phyloP scores from a whole-genome alignment of 1,140 invertebrate genomes.

The Drosophila arizonae region DNA sequence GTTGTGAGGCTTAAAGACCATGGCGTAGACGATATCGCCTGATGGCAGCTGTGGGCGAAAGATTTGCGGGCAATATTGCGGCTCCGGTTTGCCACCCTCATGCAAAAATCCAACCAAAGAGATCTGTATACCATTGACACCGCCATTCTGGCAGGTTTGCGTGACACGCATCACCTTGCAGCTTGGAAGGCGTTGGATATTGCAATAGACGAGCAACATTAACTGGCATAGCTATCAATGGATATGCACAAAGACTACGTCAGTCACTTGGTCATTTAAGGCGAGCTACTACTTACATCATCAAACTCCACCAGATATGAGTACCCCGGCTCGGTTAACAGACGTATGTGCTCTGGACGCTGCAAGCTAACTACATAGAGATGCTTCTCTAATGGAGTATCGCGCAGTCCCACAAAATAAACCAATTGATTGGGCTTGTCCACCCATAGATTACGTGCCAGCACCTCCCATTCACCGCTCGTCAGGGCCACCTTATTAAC shows the following conservation, averaged over 20 bases:
- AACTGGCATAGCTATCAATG: constrained; percentile 89
- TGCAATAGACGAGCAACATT: constrained; percentile 95
- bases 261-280: neutral
- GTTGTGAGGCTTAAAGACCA: constrained; percentile 95
- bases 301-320: constrained; percentile 92
- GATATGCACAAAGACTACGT: neutral
- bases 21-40: constrained; percentile 92
- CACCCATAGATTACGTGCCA: constrained; percentile 90
- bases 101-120: constrained; percentile 88
- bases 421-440: constrained; percentile 88
- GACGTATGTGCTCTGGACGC: constrained; percentile 86
- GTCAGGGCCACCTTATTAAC: constrained; percentile 86
- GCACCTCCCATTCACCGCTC: constrained; percentile 92
- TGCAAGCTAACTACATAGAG: constrained; percentile 90
- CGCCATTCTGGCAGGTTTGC: constrained; percentile 83
- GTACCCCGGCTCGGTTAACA: constrained; percentile 89
- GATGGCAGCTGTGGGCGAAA: constrained; percentile 88
- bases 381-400: constrained; percentile 92
- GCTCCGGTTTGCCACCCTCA: constrained; percentile 86
- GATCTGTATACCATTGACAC: constrained; percentile 86
- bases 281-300: constrained; percentile 83
- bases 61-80: constrained; percentile 88
- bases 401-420: constrained; percentile 91
- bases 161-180: constrained; percentile 91
- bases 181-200: constrained; percentile 90